These are phyloP conservation scores for Cygnus buccinator DNA, from an alignment of 2,113 vertebrate genomes.

Conservation along the genomic window DNA sequence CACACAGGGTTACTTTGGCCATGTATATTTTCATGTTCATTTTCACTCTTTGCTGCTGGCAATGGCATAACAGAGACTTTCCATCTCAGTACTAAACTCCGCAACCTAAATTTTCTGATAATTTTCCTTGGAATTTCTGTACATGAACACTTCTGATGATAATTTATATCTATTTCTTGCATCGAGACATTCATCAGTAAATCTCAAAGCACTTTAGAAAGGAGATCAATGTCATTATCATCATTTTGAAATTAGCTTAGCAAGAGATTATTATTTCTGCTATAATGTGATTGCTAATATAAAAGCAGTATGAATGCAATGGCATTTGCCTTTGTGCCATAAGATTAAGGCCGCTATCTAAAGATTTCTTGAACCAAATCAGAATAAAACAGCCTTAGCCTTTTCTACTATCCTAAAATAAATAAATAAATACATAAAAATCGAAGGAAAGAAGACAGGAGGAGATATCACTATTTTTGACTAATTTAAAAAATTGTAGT, in stretches of 20 bases:
- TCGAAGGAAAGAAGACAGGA: not conserved
- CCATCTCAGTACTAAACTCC: conserved; percentile 6
- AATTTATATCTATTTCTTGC: conserved; percentile 65
- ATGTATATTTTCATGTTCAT: not conserved
- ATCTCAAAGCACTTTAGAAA: conserved; percentile 62
- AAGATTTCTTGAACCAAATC: conserved; percentile 23
- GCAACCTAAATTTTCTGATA: conserved; percentile 38
- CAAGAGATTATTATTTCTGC: conserved; percentile 64
- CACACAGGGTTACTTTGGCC: conserved; percentile 46
- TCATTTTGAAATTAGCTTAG: conserved; percentile 69
- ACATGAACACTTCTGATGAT: conserved; percentile 59
- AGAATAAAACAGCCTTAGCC: not conserved
- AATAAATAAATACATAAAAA: not conserved
- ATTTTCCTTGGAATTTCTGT: conserved; percentile 52
- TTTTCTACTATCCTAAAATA: not conserved
- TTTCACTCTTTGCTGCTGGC: not conserved
- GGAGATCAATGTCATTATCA: conserved; percentile 67
- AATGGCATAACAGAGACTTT: conserved; percentile 35
- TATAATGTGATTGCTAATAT: conserved; percentile 40
- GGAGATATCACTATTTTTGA: not conserved
- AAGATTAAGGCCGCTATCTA: not conserved
- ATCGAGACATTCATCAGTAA: conserved; percentile 58
- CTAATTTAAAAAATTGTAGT: not conserved
- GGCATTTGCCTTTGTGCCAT: conserved; percentile 48
- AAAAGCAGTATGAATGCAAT: conserved; percentile 34